Base-by-base conservation (phyloP, 2,888 invertebrate species). In the Leptinotarsa haldemani region DNA sequence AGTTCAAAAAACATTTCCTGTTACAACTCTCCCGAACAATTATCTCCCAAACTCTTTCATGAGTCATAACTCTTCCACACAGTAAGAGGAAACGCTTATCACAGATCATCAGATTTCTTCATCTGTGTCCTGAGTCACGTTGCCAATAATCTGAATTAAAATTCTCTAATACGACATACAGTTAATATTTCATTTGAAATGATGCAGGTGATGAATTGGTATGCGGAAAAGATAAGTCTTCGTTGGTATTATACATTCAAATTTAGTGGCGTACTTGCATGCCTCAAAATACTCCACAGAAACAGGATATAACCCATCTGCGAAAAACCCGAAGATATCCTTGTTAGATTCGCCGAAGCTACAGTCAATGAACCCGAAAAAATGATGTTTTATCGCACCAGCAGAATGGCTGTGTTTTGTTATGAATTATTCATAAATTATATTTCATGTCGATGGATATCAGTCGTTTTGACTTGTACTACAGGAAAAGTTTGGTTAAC, bases 281-380 rank as follows among this genome's bases (percentile, higher is more conserved):
- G 40, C n/a, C 30, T 40, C 61, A 16, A 61, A 61, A n/a, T n/a
- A 61, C 61, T 61, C 61, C 30, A 15, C 16, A 30, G 61, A 61
- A 61, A 61, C 61, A 61, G 61, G 61, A 61, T 61, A 40, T 61
- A 40, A n/a, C 61, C n/a, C 40, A 61, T 61, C 30, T 61, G 61
- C 61, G 61, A 61, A 61, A 61, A 61, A 61, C 61, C 61, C 61
- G 30, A 61, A 61, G 61, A 61, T 61, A 61, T 61, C 61, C 61
- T 61, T 61, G 61, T 61, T 61, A 61, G 61, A 61, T 61, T 61
- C 61, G 61, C 16, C 16, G 61, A 61, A 61, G 61, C 16, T 9
- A 5, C 61, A 40, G 61, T 40, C 61, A 40, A 30, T 61, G 61
- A 61, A 61, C 61, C 61, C 40, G 18, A 61, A 61, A 40, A 61